These are phyloP conservation scores for Arion vulgaris DNA, from an alignment of 1,140 invertebrate genomes.

Conservation along the genomic window DNA sequence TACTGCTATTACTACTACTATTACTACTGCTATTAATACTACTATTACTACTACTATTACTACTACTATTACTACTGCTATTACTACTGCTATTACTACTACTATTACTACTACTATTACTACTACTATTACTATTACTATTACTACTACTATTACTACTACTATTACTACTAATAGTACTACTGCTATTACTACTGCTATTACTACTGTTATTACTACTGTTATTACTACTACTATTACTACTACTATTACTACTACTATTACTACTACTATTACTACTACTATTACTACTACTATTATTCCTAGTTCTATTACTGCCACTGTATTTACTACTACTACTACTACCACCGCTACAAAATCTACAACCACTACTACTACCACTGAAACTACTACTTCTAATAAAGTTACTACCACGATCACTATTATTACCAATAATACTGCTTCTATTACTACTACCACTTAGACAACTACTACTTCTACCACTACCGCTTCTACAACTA, in stretches of 20 bases:
- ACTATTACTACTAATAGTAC: not conserved
- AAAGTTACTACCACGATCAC: no score
- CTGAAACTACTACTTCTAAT: no score
- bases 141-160: conserved; percentile 13
- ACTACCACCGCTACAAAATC: not conserved
- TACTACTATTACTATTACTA: conserved; percentile 11
- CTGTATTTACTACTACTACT: not conserved
- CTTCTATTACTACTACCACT: no score
- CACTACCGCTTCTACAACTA: no score
- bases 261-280: conserved; percentile 13
- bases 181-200: conserved; percentile 12
- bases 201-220: not conserved
- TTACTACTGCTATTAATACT: not conserved
- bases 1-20: not conserved
- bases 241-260: not conserved
- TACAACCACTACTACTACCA: no score
- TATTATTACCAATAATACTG: no score
- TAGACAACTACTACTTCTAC: no score
- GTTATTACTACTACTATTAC: conserved; percentile 9
- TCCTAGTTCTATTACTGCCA: no score
- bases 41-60: conserved; percentile 12
- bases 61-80: not conserved
- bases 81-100: not conserved
- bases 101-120: conserved; percentile 10
- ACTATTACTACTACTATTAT: not conserved